phyloP scores from a whole-genome alignment of 1,140 invertebrate species.

The Drosophila persimilis region DNA sequence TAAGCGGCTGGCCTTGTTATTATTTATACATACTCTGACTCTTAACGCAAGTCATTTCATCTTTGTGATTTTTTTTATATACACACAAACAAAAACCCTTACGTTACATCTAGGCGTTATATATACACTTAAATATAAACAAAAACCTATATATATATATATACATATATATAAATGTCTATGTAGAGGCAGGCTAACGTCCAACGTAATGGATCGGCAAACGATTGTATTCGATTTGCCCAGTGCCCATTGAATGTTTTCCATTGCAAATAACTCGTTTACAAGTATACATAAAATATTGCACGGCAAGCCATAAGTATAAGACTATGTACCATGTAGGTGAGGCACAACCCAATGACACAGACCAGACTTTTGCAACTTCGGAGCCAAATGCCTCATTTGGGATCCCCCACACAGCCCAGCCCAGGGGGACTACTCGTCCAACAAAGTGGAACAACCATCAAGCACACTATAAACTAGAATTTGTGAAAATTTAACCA shows the following conservation, averaged over 20 bases:
- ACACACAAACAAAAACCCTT: slow-evolving; percentile 13
- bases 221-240: too few relatives aligned
- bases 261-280: slow-evolving; percentile 9
- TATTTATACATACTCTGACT: slow-evolving; percentile 40
- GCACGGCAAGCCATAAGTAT: slow-evolving; percentile 24
- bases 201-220: slow-evolving; percentile 1
- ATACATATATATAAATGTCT: slow-evolving; percentile 18
- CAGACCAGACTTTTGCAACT: slow-evolving; percentile 3
- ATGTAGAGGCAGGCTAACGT: slow-evolving; percentile 25
- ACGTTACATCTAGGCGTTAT: slow-evolving; percentile 24
- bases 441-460: slow-evolving; percentile 21
- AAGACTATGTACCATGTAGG: slow-evolving; percentile 6
- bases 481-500: too few relatives aligned
- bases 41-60: slow-evolving; percentile 68
- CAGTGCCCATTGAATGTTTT: slow-evolving; percentile 19
- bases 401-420: slow-evolving; percentile 1
- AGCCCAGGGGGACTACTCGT: too few relatives aligned
- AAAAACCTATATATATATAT: slow-evolving; percentile 12
- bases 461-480: slow-evolving; percentile 8
- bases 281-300: slow-evolving; percentile 10
- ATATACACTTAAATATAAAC: slow-evolving; percentile 22
- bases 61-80: slow-evolving; percentile 61
- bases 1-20: slow-evolving; percentile 35
- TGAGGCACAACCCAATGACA: slow-evolving; percentile 7
- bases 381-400: background rate